These are phyloP conservation scores for Philonicus albiceps DNA, from an alignment of 2,888 invertebrate species.

Conservation along the genomic window DNA sequence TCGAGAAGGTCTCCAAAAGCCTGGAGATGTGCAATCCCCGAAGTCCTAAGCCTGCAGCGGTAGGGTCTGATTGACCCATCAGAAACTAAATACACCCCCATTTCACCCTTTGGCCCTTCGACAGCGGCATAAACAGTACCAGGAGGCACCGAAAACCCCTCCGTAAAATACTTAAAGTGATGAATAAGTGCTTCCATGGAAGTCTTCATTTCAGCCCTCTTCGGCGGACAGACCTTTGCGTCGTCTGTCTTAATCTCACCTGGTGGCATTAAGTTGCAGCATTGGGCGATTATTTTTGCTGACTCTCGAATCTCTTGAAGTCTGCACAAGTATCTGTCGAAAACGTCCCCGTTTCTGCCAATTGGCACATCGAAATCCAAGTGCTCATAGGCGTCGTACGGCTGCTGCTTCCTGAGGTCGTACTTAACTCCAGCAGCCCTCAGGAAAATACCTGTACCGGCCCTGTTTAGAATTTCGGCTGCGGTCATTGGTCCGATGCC, in stretches of 20 bases:
- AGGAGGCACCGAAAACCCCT: conserved; percentile 85
- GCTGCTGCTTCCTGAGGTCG: conserved; percentile 82
- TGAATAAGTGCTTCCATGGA: conserved; percentile 89
- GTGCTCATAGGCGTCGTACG: conserved; percentile 84
- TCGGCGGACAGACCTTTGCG: conserved; percentile 78
- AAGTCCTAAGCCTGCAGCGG: conserved; percentile 69
- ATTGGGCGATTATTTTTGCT: conserved; percentile 79
- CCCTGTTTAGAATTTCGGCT: conserved; percentile 78
- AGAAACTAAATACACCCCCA: conserved; percentile 86
- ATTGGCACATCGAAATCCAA: conserved; percentile 86
- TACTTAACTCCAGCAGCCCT: conserved; percentile 85
- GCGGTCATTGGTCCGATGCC: conserved; percentile 78
- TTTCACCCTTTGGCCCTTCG: conserved; percentile 87
- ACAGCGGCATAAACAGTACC: conserved; percentile 81
- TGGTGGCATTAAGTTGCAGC: conserved; percentile 81
- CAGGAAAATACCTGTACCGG: conserved; percentile 79
- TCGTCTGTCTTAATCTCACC: conserved; percentile 84
- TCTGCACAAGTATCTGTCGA: conserved; percentile 79
- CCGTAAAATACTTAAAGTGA: conserved; percentile 85
- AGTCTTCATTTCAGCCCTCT: conserved; percentile 82
- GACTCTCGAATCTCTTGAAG: conserved; percentile 80
- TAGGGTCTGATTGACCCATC: conserved; percentile 83
- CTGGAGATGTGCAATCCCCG: conserved; percentile 70
- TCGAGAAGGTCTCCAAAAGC: conserved; percentile 70
- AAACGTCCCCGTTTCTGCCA: conserved; percentile 83